Percentiles rank a stretch among this genome's conserved stretches.
These are phyloP conservation scores for Centropus bengalensis DNA, from an alignment of 2,113 vertebrate species.

Conservation along the genomic window DNA sequence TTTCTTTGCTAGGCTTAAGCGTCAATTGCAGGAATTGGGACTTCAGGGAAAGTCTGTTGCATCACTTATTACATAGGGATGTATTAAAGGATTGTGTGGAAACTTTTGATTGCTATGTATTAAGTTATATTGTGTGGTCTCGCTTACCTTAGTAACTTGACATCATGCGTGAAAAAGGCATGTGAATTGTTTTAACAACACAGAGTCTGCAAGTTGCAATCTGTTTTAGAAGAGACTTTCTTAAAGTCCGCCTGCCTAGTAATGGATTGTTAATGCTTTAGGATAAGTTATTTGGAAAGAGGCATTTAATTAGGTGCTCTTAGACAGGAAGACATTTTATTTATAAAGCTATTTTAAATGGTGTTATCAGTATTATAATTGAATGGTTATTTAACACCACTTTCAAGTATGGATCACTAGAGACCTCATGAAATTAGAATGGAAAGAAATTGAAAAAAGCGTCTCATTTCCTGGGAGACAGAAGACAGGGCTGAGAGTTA, in stretches of 20 bases:
- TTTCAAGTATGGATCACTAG: not conserved
- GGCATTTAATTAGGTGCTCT: not conserved
- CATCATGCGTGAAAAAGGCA: constrained; percentile 40
- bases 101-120: constrained; percentile 57
- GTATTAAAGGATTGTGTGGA: constrained; percentile 45
- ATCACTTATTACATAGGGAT: constrained; percentile 39
- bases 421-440: not conserved
- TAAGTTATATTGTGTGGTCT: constrained; percentile 58
- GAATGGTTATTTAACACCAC: not conserved
- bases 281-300: constrained; percentile 42
- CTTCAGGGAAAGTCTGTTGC: constrained; percentile 61
- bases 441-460: not conserved
- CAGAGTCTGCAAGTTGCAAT: constrained; percentile 21
- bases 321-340: not conserved
- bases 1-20: constrained; percentile 57
- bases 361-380: not conserved
- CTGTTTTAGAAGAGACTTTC: not conserved
- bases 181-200: constrained; percentile 35
- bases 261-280: constrained; percentile 41
- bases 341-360: not conserved
- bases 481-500: not conserved
- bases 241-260: constrained; percentile 12
- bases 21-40: constrained; percentile 52
- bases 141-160: constrained; percentile 36
- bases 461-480: not conserved